phyloP scores from a whole-genome alignment of 2,113 vertebrate genomes.

The Cyanoliseus patagonus region DNA sequence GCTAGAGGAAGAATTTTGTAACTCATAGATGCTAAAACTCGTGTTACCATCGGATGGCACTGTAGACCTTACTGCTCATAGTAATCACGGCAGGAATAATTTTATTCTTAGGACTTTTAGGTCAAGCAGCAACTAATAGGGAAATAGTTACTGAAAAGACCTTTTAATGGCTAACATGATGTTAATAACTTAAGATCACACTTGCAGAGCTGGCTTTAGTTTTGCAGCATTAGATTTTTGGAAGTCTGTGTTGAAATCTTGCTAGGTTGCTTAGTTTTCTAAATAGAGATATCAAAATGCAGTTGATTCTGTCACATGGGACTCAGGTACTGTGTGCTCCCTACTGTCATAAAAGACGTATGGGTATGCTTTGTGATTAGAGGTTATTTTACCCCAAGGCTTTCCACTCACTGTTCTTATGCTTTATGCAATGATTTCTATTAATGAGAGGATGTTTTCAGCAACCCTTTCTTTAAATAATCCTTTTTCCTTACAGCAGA shows the following conservation, averaged over 20 bases:
- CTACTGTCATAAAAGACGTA: background rate
- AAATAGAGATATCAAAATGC: background rate
- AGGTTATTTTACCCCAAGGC: background rate
- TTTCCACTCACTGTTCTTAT: background rate
- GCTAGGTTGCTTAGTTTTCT: background rate
- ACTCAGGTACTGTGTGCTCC: background rate
- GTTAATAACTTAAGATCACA: background rate
- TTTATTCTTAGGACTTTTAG: background rate
- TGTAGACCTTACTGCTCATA: background rate
- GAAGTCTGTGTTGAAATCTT: background rate
- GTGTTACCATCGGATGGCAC: conserved; percentile 43
- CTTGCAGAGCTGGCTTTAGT: background rate
- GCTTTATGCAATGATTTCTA: background rate
- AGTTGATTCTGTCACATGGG: background rate
- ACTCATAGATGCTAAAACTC: background rate
- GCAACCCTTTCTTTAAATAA: background rate
- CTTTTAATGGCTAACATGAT: background rate
- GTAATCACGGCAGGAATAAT: background rate
- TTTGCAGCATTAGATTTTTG: background rate
- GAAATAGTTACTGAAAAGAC: background rate
- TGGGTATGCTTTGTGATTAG: background rate
- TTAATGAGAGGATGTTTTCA: background rate
- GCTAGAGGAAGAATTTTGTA: background rate
- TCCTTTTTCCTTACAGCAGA: background rate
- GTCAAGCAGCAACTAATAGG: background rate